Conservation (phyloP, 1,140 invertebrate species). For the Phortica variegata region DNA sequence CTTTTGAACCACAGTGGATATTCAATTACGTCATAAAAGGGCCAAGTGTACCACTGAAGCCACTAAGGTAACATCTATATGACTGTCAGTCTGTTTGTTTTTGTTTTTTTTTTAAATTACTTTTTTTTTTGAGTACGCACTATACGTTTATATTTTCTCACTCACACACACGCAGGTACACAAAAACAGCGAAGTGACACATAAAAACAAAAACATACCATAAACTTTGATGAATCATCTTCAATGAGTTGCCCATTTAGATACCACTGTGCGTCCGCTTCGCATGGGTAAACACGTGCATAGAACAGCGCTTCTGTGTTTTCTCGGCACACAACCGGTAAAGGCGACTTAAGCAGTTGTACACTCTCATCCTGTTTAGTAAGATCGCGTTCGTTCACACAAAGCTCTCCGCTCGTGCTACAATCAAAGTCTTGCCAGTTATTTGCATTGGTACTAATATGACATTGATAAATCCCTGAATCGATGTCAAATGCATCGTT, state of each 20-base stretch:
- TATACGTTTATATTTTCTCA: too few species aligned
- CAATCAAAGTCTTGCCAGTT: constrained; percentile 25
- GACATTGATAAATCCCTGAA: constrained; percentile 71
- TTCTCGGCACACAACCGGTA: constrained; percentile 35
- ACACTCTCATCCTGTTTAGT: constrained; percentile 22
- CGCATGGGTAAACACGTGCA: constrained; percentile 44
- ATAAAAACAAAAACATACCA: too few species aligned
- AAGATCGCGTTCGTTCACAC: constrained; percentile 40
- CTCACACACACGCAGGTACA: too few species aligned
- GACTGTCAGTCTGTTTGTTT: too few species aligned
- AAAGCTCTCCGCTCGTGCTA: constrained; percentile 44
- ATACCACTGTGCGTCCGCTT: constrained; percentile 45
- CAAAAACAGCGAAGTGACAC: too few species aligned
- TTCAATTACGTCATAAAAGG: constrained; percentile 6
- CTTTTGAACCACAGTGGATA: background rate
- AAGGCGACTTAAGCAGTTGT: constrained; percentile 40
- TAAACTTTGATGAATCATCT: constrained; percentile 46
- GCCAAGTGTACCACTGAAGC: constrained; percentile 12
- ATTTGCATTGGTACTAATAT: constrained; percentile 54
- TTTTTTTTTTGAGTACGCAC: too few species aligned
- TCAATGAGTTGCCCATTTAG: constrained; percentile 39
- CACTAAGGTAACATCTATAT: too few species aligned
- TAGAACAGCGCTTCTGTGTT: constrained; percentile 46
- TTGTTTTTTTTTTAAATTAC: too few species aligned
- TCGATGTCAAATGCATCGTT: constrained; percentile 68